phyloP scores from a whole-genome alignment of 2,797 vertebrate species.

The Gobionotothen gibberifrons region DNA sequence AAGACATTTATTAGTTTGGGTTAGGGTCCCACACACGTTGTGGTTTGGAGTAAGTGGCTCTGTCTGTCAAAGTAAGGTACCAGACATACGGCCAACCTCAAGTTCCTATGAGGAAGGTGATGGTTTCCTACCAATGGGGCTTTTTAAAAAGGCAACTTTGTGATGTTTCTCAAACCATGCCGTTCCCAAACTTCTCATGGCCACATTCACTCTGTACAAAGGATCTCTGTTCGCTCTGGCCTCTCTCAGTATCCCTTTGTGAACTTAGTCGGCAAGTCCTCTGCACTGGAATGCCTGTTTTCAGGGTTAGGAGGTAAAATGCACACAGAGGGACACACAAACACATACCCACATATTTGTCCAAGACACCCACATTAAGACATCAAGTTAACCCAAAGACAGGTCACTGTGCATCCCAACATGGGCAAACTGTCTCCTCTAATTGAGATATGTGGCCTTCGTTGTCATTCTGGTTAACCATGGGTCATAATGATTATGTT shows the following conservation, averaged over 20 bases:
- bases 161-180: slow-evolving; percentile 81
- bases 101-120: slow-evolving; percentile 51
- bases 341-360: slow-evolving; percentile 53
- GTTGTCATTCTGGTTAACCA: slow-evolving; percentile 35
- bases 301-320: slow-evolving; percentile 79
- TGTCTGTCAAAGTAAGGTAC: slow-evolving; percentile 45
- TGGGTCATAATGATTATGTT: slow-evolving; percentile 20
- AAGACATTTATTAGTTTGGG: slow-evolving; percentile 3
- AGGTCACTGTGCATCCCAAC: slow-evolving; percentile 28
- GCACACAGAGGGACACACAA: slow-evolving; percentile 64
- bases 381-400: slow-evolving; percentile 29
- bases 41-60: slow-evolving; percentile 24
- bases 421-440: slow-evolving; percentile 7
- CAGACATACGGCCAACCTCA: slow-evolving; percentile 46
- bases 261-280: slow-evolving; percentile 80
- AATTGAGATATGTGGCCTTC: slow-evolving; percentile 41
- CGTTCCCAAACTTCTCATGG: slow-evolving; percentile 82
- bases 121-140: slow-evolving; percentile 56
- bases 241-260: slow-evolving; percentile 85
- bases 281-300: slow-evolving; percentile 81
- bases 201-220: slow-evolving; percentile 83
- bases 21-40: slow-evolving; percentile 27
- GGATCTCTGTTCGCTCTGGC: slow-evolving; percentile 82
- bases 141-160: slow-evolving; percentile 76
- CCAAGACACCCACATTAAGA: slow-evolving; percentile 31